Evolutionary conservation across 2,113 vertebrate genomes (phyloP), one percentile per base, ranked within the genome.

Genomic region (Ammospiza caudacuta): DNA sequence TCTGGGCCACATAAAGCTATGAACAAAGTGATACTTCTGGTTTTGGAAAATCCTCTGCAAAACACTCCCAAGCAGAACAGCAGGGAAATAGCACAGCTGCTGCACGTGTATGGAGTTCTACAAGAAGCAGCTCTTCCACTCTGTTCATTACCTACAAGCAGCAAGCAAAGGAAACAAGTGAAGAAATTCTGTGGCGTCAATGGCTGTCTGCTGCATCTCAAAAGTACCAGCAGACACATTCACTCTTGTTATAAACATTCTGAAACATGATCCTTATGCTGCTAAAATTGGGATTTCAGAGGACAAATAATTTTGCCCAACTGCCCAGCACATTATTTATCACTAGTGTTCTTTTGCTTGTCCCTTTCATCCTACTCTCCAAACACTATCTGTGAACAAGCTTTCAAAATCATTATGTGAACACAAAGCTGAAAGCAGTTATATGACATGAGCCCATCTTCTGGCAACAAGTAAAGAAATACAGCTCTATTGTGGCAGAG

Each of bases 401-500:
- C 20, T 47, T 64, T 61, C 52, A 91, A 63, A 84, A 63, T 9
- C 25, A 27, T 29, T 3, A 64, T 10, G 46, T 23, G 24, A 85
- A 49, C 47, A 72, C 41, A 79, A 91, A 90, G 82, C 33, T 57
- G 37, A 61, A 84, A 82, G 70, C 10, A 16, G 44, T 47, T 79
- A 41, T 5, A 4, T 13, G 58, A 79, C 47, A 57, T 0, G 0
- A 20, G 23, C 7, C 18, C 69, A 75, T 1, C 0, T 35, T 47
- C 35, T 22, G 27, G 51, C 24, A 74, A 74, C 44, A 64, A 43
- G 44, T n/a, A 82, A 72, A 77, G 44, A 64, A 29, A 87, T 5
- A n/a, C 6, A 76, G 49, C 44, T 76, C 41, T 58, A 2, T 23
- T 9, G 15, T 10, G 12, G 25, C 75, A 93, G 9, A 12, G 9